Conservation (phyloP, 2,113 vertebrate species). For the Phylloscopus trochilus region DNA sequence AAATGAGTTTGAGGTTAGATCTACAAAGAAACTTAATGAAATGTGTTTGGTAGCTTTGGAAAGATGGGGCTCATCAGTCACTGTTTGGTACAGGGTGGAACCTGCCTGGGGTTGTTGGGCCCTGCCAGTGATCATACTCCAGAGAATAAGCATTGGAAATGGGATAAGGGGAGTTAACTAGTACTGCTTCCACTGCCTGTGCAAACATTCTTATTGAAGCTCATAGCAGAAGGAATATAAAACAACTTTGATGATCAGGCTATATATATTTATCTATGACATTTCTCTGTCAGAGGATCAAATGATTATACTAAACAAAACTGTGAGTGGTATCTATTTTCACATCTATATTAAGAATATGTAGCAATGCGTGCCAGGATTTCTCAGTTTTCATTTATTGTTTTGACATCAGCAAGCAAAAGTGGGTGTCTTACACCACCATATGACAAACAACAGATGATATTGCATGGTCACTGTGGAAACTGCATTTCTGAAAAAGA, state of each 20-base stretch:
- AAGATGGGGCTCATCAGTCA: neutral
- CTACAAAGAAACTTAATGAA: neutral
- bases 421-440: neutral
- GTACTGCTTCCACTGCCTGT: neutral
- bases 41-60: neutral
- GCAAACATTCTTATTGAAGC: neutral
- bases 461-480: neutral
- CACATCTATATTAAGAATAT: neutral
- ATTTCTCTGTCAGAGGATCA: neutral
- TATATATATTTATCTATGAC: neutral
- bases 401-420: slow-evolving; percentile 11
- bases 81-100: neutral
- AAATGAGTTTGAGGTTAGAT: neutral
- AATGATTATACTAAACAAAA: neutral
- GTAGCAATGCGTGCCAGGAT: neutral
- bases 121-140: neutral
- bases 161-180: neutral
- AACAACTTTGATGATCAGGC: neutral
- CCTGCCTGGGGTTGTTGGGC: neutral
- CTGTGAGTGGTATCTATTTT: neutral
- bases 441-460: neutral
- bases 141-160: neutral
- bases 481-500: neutral
- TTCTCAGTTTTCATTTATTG: neutral
- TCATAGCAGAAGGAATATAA: neutral